Percentiles rank a stretch among this genome's conserved stretches.
Evolutionary conservation across 2,797 vertebrate genomes (phyloP).

Genomic region (Hypotaenidia okinawae): DNA sequence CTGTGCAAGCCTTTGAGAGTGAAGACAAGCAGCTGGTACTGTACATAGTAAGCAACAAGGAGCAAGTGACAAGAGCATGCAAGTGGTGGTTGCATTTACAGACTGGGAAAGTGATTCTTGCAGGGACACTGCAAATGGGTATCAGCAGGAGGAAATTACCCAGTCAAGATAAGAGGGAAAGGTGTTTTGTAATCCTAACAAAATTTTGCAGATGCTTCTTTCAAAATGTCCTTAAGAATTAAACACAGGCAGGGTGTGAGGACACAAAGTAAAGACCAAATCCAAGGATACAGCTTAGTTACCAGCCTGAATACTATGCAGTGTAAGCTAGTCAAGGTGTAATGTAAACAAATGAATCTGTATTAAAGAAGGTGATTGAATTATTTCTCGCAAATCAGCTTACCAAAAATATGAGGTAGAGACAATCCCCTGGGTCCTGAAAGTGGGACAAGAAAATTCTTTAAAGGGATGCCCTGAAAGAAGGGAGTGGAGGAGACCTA

Average conservation of each 20-base stretch:
- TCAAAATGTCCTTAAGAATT: conserved; percentile 1
- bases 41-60: background rate
- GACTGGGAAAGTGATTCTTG: background rate
- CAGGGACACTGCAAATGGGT: background rate
- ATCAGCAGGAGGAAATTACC: background rate
- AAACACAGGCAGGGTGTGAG: background rate
- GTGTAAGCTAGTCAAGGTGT: background rate
- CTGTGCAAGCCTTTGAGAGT: background rate
- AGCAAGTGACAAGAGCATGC: background rate
- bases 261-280: background rate
- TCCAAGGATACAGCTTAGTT: background rate
- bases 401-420: background rate
- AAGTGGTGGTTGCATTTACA: background rate
- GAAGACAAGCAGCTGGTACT: background rate
- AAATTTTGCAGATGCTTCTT: background rate
- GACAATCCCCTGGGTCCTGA: background rate
- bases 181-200: background rate
- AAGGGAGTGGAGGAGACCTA: background rate
- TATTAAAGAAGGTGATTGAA: background rate
- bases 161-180: background rate
- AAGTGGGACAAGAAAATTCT: background rate
- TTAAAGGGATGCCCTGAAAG: background rate
- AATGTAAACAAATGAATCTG: background rate
- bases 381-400: background rate
- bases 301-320: background rate